Evolutionary conservation across 2,888 invertebrate genomes (phyloP), one percentile per base, ranked within the genome.

Genomic region (Spialia ferax): DNA sequence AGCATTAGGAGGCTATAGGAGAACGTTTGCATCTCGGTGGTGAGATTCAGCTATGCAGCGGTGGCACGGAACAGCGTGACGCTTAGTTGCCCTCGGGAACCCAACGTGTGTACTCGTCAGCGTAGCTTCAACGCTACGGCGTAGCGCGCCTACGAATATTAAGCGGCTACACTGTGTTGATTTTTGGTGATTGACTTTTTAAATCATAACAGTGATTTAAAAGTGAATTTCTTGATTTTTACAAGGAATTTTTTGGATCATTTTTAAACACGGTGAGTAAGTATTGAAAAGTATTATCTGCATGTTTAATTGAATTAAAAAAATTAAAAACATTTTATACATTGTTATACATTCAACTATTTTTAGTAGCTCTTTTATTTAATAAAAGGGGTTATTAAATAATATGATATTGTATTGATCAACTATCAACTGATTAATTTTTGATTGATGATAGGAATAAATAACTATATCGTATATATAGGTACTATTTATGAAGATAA

Each of bases 71-170:
- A 3, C 15, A 15, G 38, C 38, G 38, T 38, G 15, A 1, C 71
- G 77, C 79, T 83, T 86, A 89, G 89, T 89, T 75, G 81, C 74
- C 79, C 81, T 77, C 84, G 81, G 80, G 84, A 79, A 69, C 73
- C 77, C 81, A 76, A 70, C 72, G 73, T 77, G 83, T 66, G 71
- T 79, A 79, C 80, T 73, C 73, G 84, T 78, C 64, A 66, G 67
- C 69, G 69, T 69, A 68, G 66, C 55, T 5, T 32, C 57, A 23
- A 32, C 42, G 69, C 72, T 71, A 70, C 71, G 70, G 20, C 62
- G 74, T 73, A 73, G 70, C 73, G 57, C 67, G 64, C 59, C 68
- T 68, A 71, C 69, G 62, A 68, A 70, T 66, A 69, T 56, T 62
- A 62, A 66, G 52, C 55, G 45, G 23, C 55, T 59, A 64, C 3